phyloP scores from a whole-genome alignment of 2,113 vertebrate genomes.

The Oreocharis arfaki region DNA sequence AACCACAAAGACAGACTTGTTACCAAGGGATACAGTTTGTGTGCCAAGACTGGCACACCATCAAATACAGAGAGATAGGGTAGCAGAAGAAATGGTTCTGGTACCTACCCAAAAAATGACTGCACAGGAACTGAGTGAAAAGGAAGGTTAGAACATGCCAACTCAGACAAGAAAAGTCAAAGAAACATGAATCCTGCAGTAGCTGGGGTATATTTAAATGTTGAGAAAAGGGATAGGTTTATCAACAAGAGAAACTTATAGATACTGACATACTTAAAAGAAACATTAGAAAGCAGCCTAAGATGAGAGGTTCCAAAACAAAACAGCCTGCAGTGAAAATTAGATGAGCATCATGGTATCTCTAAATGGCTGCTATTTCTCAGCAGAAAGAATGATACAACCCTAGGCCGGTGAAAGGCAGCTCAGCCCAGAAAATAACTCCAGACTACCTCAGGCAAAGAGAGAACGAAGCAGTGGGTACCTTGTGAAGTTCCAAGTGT shows the following conservation, averaged over 20 bases:
- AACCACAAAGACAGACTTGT: constrained; percentile 62
- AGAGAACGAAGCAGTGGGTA: neutral
- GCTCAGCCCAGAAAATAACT: constrained; percentile 5
- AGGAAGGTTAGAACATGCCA: constrained; percentile 23
- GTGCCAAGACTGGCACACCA: constrained; percentile 63
- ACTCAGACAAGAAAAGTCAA: neutral
- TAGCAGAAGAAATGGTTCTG: constrained; percentile 58
- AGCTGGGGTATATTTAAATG: neutral
- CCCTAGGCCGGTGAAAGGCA: neutral
- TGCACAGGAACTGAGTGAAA: constrained; percentile 63
- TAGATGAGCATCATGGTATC: neutral
- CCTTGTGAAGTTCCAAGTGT: neutral
- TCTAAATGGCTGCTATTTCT: neutral
- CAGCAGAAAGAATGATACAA: neutral
- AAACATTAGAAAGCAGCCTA: neutral
- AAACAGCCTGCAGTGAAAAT: neutral
- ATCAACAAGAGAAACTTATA: neutral
- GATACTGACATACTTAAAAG: neutral
- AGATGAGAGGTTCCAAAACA: neutral
- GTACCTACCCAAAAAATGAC: constrained; percentile 64
- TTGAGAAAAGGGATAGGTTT: neutral
- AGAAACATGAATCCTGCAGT: neutral
- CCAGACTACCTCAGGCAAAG: neutral
- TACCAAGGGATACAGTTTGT: constrained; percentile 55
- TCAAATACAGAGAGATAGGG: constrained; percentile 54